These are phyloP conservation scores for Musca domestica DNA, from an alignment of 1,140 invertebrate species.

Conservation along the genomic window DNA sequence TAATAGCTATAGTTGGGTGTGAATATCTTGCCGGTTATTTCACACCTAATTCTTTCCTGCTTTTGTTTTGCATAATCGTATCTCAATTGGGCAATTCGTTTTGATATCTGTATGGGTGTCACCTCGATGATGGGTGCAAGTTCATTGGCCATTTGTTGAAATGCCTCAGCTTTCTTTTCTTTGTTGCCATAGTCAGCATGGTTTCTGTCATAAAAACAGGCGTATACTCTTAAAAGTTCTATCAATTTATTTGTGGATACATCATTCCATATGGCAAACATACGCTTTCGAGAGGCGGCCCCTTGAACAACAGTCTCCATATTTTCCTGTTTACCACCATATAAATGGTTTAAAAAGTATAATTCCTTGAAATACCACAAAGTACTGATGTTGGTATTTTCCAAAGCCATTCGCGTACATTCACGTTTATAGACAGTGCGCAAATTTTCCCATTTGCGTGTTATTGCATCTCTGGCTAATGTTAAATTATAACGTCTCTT, in stretches of 20 bases:
- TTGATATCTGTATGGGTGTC: constrained; percentile 48
- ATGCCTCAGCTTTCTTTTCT: constrained; percentile 45
- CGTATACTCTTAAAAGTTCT: constrained; percentile 42
- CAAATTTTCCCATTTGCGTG: constrained; percentile 49
- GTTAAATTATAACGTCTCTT: constrained; percentile 47
- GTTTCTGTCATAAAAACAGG: constrained; percentile 48
- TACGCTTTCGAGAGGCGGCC: constrained; percentile 45
- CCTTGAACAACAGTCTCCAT: constrained; percentile 46
- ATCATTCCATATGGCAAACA: constrained; percentile 49
- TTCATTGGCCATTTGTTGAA: constrained; percentile 46
- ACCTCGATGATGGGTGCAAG: constrained; percentile 45
- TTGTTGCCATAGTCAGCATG: constrained; percentile 50
- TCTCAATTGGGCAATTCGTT: constrained; percentile 47
- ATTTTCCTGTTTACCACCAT: constrained; percentile 50
- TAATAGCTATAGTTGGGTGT: constrained; percentile 46
- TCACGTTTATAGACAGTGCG: constrained; percentile 50
- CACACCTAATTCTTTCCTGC: constrained; percentile 41
- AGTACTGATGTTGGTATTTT: constrained; percentile 48
- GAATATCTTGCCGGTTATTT: constrained; percentile 39
- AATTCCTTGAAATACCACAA: constrained; percentile 50
- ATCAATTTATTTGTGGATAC: constrained; percentile 44
- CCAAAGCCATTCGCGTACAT: constrained; percentile 49
- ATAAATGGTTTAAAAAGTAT: constrained; percentile 48
- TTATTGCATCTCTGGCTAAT: constrained; percentile 46
- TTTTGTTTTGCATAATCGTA: constrained; percentile 51